Conservation (phyloP, 2,797 vertebrate species). For the Fistularia commersonii region DNA sequence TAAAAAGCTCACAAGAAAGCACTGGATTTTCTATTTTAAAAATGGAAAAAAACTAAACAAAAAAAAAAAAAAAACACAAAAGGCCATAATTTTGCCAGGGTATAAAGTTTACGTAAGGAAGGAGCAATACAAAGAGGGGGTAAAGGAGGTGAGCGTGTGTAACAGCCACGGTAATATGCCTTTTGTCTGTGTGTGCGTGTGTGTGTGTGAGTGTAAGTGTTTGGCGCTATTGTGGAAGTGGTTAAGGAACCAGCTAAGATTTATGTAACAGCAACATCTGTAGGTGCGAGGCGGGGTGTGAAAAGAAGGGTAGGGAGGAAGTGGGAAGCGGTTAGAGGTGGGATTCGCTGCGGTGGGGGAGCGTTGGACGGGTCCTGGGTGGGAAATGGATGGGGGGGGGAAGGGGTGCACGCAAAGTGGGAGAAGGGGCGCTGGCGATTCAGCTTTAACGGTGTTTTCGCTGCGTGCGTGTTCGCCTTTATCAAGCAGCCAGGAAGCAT, state of each 20-base stretch:
- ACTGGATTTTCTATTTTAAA: too few relatives aligned
- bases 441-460: slow-evolving; percentile 31
- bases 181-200: neutral
- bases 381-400: slow-evolving; percentile 11
- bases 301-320: slow-evolving; percentile 44
- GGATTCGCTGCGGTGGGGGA: slow-evolving; percentile 22
- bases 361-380: neutral
- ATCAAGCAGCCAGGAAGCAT: slow-evolving; percentile 66
- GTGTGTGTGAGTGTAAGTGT: slow-evolving; percentile 2
- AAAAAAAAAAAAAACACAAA: too few relatives aligned
- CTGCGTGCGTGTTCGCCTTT: slow-evolving; percentile 13
- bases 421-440: too few relatives aligned
- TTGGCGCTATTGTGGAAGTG: slow-evolving; percentile 1
- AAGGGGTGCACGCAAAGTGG: too few relatives aligned
- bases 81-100: too few relatives aligned
- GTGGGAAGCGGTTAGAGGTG: slow-evolving; percentile 53
- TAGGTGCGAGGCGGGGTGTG: slow-evolving; percentile 38
- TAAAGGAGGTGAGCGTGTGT: too few relatives aligned
- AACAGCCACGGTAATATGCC: too few relatives aligned
- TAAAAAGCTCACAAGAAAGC: too few relatives aligned
- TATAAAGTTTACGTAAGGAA: too few relatives aligned
- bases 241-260: slow-evolving; percentile 15
- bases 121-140: too few relatives aligned
- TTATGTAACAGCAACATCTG: slow-evolving; percentile 44
- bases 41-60: too few relatives aligned